Base-by-base conservation (phyloP, 2,797 vertebrate genomes). In the Dryobates pubescens region DNA sequence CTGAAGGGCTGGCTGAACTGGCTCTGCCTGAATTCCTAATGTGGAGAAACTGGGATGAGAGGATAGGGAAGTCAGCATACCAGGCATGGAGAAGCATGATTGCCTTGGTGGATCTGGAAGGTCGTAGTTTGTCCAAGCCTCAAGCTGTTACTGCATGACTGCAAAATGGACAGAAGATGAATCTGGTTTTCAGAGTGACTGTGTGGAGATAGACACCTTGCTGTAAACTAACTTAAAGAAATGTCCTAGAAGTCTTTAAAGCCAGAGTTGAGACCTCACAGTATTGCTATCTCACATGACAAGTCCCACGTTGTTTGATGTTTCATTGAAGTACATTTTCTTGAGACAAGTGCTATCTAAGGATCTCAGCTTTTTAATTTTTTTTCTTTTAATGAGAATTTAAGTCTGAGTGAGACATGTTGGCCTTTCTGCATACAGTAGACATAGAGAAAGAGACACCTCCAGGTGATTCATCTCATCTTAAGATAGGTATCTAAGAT, bases 401-500 rank as follows among this genome's bases (percentile, higher is more conserved):
- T 85, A 80, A 87, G n/a, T 61, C 76, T 89, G 34, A 82, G 30
- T 0, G 4, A 90, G 90, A 64, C 30, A 56, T 1, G 3, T 76
- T 85, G 36, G n/a, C 45, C 29, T 93, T 65, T 89, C 36, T 65
- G 27, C 77, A 53, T 47, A 11, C 34, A 65, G 54, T 58, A 74
- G 76, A 69, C 34, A 29, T 7, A 87, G 45, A 76, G 82, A 77
- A 91, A 74, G 47, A 95, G 64, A 82, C 86, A 93, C n/a, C 90
- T 93, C 45, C 64, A 94, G n/a, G 56, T 89, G 87, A 94, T 88
- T 95, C 69, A 92, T 75, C 70, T 86, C 51, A 63, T 77, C 58
- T 26, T 82, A 65, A 88, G 92, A 95, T 94, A 93, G 67, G 47
- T 27, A 90, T 95, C 63, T 80, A 74, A 87, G 86, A 95, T 36